Evolutionary conservation across 2,113 vertebrate species (phyloP).

Genomic region (Oreotragus oreotragus): DNA sequence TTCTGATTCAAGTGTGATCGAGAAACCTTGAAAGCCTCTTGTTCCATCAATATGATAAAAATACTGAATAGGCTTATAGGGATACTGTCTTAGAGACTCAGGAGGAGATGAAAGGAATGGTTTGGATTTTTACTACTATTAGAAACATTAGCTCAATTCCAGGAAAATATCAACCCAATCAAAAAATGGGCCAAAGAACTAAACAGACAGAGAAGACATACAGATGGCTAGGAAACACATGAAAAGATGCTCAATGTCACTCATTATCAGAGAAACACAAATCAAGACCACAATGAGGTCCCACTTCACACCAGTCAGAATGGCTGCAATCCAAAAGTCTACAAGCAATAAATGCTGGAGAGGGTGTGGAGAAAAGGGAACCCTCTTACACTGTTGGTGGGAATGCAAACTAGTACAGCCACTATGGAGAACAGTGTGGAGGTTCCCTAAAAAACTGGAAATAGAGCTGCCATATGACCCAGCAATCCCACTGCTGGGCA

Average conservation of each 20-base stretch:
- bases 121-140: not conserved
- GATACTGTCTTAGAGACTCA: not conserved
- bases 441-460: not conserved
- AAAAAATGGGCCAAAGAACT: not conserved
- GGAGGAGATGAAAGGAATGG: not conserved
- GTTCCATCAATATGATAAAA: not conserved
- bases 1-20: not conserved
- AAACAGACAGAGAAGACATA: not conserved
- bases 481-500: not conserved
- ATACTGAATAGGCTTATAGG: not conserved
- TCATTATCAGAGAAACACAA: not conserved
- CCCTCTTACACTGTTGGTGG: not conserved
- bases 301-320: not conserved
- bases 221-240: not conserved
- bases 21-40: constrained; percentile 30
- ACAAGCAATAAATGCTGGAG: not conserved
- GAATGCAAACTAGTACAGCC: not conserved
- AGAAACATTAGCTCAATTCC: not conserved
- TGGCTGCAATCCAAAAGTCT: not conserved
- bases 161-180: not conserved
- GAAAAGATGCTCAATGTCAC: not conserved
- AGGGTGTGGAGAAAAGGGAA: not conserved
- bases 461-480: not conserved
- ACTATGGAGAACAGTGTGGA: not conserved
- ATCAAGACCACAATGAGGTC: not conserved